Percentiles rank a stretch among this genome's conserved stretches.
Evolutionary conservation across 1,140 invertebrate genomes (phyloP).

Genomic region (Microvelia longipes): DNA sequence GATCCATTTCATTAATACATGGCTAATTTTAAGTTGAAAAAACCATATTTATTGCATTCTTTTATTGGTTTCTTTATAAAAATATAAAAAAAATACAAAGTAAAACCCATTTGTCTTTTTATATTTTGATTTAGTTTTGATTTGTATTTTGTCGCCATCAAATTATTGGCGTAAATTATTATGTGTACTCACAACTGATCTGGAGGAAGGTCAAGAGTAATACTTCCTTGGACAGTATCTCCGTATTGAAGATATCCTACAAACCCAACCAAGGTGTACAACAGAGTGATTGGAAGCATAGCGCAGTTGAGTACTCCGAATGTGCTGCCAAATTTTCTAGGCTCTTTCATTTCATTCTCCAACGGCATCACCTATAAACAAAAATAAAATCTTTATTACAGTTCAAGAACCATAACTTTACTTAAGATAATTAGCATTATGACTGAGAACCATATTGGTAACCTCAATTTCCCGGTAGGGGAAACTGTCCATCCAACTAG

Average conservation of each 20-base stretch:
- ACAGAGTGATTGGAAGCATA: constrained; percentile 52
- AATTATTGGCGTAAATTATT: too few relatives aligned
- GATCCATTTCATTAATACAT: too few relatives aligned
- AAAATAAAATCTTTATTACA: neutral
- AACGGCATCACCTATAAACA: constrained; percentile 55
- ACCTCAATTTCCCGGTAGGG: too few relatives aligned
- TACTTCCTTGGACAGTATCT: constrained; percentile 39
- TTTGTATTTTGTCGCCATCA: too few relatives aligned
- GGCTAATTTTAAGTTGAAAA: too few relatives aligned
- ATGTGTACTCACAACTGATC: constrained; percentile 38
- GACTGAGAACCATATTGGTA: too few relatives aligned
- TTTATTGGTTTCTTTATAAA: too few relatives aligned
- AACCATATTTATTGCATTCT: too few relatives aligned
- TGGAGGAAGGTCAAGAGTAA: constrained; percentile 48
- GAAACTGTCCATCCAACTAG: too few relatives aligned
- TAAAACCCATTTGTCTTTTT: too few relatives aligned
- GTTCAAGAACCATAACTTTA: neutral
- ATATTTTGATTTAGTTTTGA: too few relatives aligned
- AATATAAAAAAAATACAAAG: too few relatives aligned
- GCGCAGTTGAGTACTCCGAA: constrained; percentile 60
- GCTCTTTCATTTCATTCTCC: constrained; percentile 72
- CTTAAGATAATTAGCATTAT: constrained; percentile 24
- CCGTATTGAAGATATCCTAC: constrained; percentile 71
- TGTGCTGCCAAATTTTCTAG: constrained; percentile 46
- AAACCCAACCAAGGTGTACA: constrained; percentile 67